These are phyloP conservation scores for Hemiprocne comata DNA, from an alignment of 2,113 vertebrate genomes.

Conservation along the genomic window DNA sequence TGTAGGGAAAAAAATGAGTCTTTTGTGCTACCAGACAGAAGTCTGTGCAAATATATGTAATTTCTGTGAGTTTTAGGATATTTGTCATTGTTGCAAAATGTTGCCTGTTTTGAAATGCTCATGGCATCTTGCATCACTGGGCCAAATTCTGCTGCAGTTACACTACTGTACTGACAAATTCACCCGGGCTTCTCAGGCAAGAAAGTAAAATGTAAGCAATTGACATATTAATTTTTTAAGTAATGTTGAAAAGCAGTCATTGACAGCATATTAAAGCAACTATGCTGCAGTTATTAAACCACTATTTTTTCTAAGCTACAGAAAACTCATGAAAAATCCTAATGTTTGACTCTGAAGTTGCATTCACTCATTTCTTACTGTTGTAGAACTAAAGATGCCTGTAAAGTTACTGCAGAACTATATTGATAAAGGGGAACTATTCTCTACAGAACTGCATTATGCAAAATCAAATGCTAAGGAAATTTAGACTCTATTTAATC, in stretches of 20 bases:
- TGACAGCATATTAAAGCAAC: background rate
- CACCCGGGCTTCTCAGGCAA: background rate
- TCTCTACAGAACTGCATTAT: background rate
- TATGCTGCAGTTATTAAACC: background rate
- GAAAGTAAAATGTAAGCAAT: background rate
- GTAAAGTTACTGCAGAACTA: background rate
- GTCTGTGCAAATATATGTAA: background rate
- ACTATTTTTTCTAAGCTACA: background rate
- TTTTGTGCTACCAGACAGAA: background rate
- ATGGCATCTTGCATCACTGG: slow-evolving; percentile 44
- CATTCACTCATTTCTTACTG: background rate
- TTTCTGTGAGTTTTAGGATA: slow-evolving; percentile 16
- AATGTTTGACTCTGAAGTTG: background rate
- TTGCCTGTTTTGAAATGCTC: slow-evolving; percentile 55
- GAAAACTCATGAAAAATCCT: background rate
- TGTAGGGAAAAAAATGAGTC: background rate
- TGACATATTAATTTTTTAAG: slow-evolving; percentile 5
- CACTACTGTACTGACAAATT: background rate
- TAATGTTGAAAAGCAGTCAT: background rate
- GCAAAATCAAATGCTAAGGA: background rate
- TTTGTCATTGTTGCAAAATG: slow-evolving; percentile 25
- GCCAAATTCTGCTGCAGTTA: slow-evolving; percentile 10
- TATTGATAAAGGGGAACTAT: background rate
- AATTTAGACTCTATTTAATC: background rate
- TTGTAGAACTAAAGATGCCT: background rate